Base-by-base conservation (phyloP, 1,140 invertebrate genomes). In the Philaenus spumarius region DNA sequence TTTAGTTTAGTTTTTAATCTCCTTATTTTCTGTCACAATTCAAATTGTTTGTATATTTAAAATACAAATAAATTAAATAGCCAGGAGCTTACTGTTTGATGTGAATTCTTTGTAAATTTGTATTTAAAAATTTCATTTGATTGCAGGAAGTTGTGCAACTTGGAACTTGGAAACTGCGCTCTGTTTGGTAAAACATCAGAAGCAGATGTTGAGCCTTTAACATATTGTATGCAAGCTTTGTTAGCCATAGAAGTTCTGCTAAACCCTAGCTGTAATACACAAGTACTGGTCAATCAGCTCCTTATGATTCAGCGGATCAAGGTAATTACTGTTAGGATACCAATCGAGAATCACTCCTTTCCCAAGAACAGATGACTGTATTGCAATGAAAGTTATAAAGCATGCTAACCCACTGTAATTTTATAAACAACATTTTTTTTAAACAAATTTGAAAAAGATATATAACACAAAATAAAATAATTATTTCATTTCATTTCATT, bases 291-390 rank as follows among this genome's bases (percentile, higher is more conserved):
- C 2, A 84, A 86, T 66, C 87, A 95, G 68, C 69, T 96, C 14
- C 69, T 87, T 50, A 84, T 94, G 75, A 77, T 95, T 56, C 84
- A 95, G 71, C 82, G 85, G 58, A 76, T 95, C 0, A 91, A 94
- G 74, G 85, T 80, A 68, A 64, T 23, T 3, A 30, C 3, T 30
- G 9, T 30, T n/a, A n/a, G n/a, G n/a, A n/a, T n/a, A n/a, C n/a
- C n/a, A n/a, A n/a, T n/a, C n/a, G n/a, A n/a, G n/a, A n/a, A n/a
- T n/a, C n/a, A n/a, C n/a, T n/a, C n/a, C n/a, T n/a, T n/a, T n/a
- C n/a, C n/a, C n/a, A n/a, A n/a, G n/a, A n/a, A n/a, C n/a, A n/a
- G n/a, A n/a, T n/a, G n/a, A n/a, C n/a, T n/a, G n/a, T n/a, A n/a
- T n/a, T n/a, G n/a, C n/a, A n/a, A n/a, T n/a, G n/a, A n/a, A n/a